Base-by-base conservation (phyloP, 2,113 vertebrate species). In the Neolamprologus sp. region DNA sequence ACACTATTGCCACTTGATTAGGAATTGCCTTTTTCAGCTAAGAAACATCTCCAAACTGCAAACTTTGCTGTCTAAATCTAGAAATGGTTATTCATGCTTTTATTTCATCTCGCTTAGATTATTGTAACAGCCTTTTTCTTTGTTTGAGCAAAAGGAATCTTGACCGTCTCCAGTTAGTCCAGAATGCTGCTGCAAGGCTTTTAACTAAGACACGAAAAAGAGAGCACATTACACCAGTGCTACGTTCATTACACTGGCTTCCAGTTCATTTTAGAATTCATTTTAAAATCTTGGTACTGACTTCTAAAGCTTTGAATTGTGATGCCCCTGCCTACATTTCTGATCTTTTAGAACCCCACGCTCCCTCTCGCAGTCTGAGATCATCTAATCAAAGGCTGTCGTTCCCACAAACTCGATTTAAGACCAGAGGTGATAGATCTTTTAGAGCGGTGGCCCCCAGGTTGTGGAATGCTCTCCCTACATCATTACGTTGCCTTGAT, bases 341-440 rank as follows among this genome's bases (percentile, higher is more conserved):
- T 11, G 51, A 53, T 53, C 51, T 53, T 53, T 53, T 53, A 53
- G 19, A 53, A 21, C 19, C 19, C 19, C 9, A 4, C 5, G 19
- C 0, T 53, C 51, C 51, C 51, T 11, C n/a, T 11, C 5, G 5
- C 51, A 54, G n/a, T 0, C 51, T 54, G n/a, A 11, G n/a, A 21
- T 54, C 9, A 0, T 54, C n/a, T 54, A 21, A 53, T 11, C 51
- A 53, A 53, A 53, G 9, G 9, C 47, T 54, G 51, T 54, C 1
- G 5, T 0, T 53, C n/a, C 51, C 51, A 11, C 9, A 0, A 53
- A 4, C n/a, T 6, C 1, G 1, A 2, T 54, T 54, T 54, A 21
- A 54, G 2, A 54, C 51, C 5, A 54, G 47, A 9, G n/a, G n/a
- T 4, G 51, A 53, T 53, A 21, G 9, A 21, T 54, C 51, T 54